phyloP scores from a whole-genome alignment of 2,797 vertebrate species.

The Pogoniulus pusillus region DNA sequence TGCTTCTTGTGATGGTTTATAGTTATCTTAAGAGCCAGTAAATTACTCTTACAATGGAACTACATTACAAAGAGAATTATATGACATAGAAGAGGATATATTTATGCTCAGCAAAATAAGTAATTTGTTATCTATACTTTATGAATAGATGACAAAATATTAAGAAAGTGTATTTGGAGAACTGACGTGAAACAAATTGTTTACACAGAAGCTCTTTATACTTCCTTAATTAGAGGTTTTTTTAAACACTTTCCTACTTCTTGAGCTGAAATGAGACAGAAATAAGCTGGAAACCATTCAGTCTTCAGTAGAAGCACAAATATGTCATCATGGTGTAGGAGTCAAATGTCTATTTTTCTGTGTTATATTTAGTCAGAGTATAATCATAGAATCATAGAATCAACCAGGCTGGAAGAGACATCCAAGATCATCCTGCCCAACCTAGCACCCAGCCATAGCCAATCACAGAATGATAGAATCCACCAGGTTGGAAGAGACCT shows the following conservation, averaged over 20 bases:
- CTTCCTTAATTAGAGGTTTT: not conserved
- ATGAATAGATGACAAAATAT: not conserved
- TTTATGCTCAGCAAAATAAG: not conserved
- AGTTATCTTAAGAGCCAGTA: conserved; percentile 8
- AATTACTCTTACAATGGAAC: not conserved
- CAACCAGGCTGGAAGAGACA: no score
- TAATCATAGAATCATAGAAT: no score
- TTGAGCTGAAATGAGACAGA: not conserved
- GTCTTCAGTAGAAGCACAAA: not conserved
- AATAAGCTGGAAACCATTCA: not conserved
- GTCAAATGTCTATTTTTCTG: not conserved
- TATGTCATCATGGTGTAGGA: not conserved
- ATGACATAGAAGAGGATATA: not conserved
- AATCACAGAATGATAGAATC: no score
- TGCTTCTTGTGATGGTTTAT: not conserved
- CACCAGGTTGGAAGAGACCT: no score
- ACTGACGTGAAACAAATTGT: not conserved
- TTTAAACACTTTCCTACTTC: not conserved
- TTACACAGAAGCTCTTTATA: not conserved
- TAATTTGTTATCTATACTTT: not conserved
- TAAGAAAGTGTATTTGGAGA: not conserved
- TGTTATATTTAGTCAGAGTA: not conserved
- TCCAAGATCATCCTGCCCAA: no score
- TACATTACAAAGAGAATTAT: not conserved
- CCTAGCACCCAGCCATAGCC: no score